Evolutionary conservation across 2,888 invertebrate species (phyloP), one percentile per base, ranked within the genome.

Genomic region (Nomada fabriciana): DNA sequence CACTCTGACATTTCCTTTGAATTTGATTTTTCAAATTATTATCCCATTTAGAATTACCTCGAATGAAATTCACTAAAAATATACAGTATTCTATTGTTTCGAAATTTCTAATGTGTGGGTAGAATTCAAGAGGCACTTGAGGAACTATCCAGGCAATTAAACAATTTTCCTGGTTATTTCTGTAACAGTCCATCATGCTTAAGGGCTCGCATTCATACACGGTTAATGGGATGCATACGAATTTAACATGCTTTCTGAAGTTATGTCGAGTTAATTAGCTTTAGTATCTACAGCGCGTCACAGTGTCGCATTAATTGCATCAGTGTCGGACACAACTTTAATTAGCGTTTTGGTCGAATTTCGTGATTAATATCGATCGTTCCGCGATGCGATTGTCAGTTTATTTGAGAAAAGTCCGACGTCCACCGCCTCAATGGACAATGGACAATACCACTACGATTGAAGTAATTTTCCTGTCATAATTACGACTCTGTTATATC

Each of bases 181-280:
- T 36, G 10, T 29, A 20, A 29, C 43, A 2, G 42, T 43, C 5
- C 5, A 60, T n/a, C n/a, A 13, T 43, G 36, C 43, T 15, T 23
- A 20, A 25, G 7, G 20, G n/a, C 36, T 13, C n/a, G 25, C 13
- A 20, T 81, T 70, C n/a, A 15, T 59, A 11, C 10, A 15, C 13
- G 57, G 23, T 43, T 42, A 57, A 72, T 36, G 55, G 11, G 15
- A 47, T 20, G 25, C 53, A 36, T 20, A n/a, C 23, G 43, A 23
- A 53, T 75, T 64, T 57, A 68, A 80, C 23, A 42, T 50, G 42
- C 52, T 15, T 25, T 47, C 43, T 20, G 29, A 53, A 82, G 76
- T 70, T 77, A 43, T n/a, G 50, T 47, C 18, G 52, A 63, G 63
- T 70, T 78, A 83, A 83, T 83, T 83, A 75, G 55, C 36, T 2